Base-by-base conservation (phyloP, 2,888 invertebrate genomes). In the Coenonympha glycerion region DNA sequence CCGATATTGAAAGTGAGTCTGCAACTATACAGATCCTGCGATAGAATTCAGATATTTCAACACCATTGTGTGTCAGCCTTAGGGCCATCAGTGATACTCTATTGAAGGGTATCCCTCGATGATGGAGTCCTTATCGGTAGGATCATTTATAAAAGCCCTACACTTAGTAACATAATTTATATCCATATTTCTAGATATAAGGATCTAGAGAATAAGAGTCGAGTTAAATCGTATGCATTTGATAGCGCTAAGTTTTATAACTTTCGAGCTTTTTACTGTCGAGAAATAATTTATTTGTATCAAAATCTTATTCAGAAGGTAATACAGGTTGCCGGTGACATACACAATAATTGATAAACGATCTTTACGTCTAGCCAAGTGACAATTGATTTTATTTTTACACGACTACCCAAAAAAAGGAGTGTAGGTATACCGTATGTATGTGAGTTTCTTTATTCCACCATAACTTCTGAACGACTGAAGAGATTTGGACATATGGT, bases 11-110 rank as follows among this genome's bases (percentile, higher is more conserved):
- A 58, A 57, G 48, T 53, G 49, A 45, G 52, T 54, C 52, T 45
- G 49, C 49, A 55, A 51, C 49, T 52, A 47, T 54, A 51, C 47
- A 37, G 62, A 64, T 64, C 64, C 69, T 75, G 50, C 58, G 80
- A 81, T 83, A 81, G 62, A 65, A 76, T 81, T 77, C 73, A 73
- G 62, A 59, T 62, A 67, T 76, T 72, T 76, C 71, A 69, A 68
- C 66, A 66, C 69, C 52, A 71, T 79, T 79, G 72, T 79, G 67
- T 37, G 65, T 62, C 56, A 50, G 64, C 73, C 73, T 76, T 78
- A 71, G 71, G 68, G 62, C 61, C 53, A 61, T 64, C 60, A 59
- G 60, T 57, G 57, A 61, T 55, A 59, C 56, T 71, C 75, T 66
- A 75, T 75, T 72, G 67, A 63, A 61, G 58, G 57, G 58, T 64